Evolutionary conservation across 2,113 vertebrate genomes (phyloP).

Genomic region (Labeo rohita): DNA sequence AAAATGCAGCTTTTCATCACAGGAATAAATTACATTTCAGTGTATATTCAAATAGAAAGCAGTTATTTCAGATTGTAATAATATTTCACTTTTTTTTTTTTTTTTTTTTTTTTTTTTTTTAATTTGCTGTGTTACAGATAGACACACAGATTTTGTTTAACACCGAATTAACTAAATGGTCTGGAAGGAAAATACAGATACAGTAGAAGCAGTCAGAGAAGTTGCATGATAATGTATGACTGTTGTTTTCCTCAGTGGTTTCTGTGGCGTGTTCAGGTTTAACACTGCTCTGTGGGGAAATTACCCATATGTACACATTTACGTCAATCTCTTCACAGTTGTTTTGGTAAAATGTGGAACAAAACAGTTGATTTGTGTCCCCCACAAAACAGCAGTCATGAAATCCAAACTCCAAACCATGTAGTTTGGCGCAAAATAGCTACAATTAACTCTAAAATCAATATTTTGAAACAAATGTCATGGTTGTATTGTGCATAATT

Average conservation of each 20-base stretch:
- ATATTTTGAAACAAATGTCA: neutral
- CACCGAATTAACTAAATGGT: neutral
- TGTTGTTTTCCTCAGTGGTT: neutral
- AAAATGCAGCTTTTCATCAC: too few species aligned
- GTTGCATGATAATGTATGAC: neutral
- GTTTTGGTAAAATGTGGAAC: neutral
- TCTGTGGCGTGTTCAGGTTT: neutral
- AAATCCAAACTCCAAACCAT: neutral
- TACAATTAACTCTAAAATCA: neutral
- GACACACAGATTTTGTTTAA: neutral
- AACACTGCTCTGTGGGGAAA: neutral
- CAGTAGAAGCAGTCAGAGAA: neutral
- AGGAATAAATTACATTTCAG: too few species aligned
- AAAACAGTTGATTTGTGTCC: neutral
- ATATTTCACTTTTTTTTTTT: neutral
- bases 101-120: neutral
- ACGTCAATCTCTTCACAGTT: neutral
- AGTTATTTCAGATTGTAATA: neutral
- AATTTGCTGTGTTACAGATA: neutral
- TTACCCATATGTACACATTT: neutral
- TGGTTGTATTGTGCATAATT: neutral
- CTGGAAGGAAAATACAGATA: neutral
- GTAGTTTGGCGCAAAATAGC: neutral
- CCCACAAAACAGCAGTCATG: neutral
- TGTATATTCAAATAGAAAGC: too few species aligned